Percentiles rank a stretch among this genome's conserved stretches.
These are phyloP conservation scores for Mohoua ochrocephala DNA, from an alignment of 2,113 vertebrate species.

Conservation along the genomic window DNA sequence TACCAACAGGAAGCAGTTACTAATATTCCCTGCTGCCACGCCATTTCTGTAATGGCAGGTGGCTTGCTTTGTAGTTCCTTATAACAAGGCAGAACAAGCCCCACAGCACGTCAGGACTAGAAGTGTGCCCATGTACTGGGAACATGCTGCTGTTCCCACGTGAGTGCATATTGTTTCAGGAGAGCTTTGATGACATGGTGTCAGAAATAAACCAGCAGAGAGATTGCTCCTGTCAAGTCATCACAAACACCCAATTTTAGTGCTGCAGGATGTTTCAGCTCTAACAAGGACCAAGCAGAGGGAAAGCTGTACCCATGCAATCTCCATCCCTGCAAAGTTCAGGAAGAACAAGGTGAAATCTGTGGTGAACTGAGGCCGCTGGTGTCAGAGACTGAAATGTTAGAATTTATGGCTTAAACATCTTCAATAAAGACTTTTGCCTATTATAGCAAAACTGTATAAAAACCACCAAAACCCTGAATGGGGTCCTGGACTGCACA, in stretches of 20 bases:
- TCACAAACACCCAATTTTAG: neutral
- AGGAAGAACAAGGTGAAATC: neutral
- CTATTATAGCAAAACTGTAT: neutral
- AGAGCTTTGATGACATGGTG: slow-evolving; percentile 28
- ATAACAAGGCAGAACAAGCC: neutral
- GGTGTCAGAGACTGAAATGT: neutral
- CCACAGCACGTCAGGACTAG: neutral
- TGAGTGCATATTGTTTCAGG: neutral
- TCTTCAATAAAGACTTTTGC: neutral
- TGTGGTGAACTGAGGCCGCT: neutral
- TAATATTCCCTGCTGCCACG: neutral
- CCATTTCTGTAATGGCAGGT: neutral
- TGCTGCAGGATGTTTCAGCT: neutral
- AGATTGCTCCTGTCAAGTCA: slow-evolving; percentile 12
- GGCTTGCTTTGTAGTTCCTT: neutral
- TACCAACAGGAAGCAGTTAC: neutral
- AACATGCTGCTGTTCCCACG: neutral
- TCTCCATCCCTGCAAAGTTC: neutral
- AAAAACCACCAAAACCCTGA: neutral
- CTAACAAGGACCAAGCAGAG: neutral
- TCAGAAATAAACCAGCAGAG: slow-evolving; percentile 35
- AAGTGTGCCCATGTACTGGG: neutral
- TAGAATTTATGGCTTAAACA: neutral
- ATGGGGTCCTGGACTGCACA: neutral
- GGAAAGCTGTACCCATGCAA: accelerated